Evolutionary conservation across 2,113 vertebrate genomes (phyloP).

Genomic region (Pedetes capensis): DNA sequence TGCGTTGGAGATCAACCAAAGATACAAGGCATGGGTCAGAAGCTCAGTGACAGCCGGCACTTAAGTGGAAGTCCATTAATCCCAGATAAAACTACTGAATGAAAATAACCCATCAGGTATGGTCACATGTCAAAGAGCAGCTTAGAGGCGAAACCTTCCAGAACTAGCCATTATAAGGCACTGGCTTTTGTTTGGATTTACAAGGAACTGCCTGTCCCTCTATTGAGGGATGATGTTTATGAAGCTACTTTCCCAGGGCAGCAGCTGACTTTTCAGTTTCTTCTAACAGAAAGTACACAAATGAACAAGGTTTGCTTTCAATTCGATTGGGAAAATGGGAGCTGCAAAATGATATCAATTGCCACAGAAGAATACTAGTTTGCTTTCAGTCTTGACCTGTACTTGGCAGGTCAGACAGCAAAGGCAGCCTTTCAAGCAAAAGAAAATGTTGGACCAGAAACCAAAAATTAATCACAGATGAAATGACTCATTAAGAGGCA

Average conservation of each 20-base stretch:
- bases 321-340: slow-evolving; percentile 60
- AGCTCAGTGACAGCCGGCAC: neutral
- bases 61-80: neutral
- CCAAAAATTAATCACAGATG: neutral
- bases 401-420: neutral
- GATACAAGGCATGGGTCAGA: neutral
- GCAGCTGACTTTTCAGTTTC: neutral
- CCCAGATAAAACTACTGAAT: neutral
- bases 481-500: neutral
- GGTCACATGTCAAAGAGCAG: neutral
- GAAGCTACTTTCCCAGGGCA: neutral
- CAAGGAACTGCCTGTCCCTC: slow-evolving; percentile 43
- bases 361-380: slow-evolving; percentile 51
- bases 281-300: slow-evolving; percentile 45
- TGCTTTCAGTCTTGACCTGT: slow-evolving; percentile 16
- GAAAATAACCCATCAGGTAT: neutral
- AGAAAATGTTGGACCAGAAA: slow-evolving; percentile 39
- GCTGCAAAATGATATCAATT: slow-evolving; percentile 60
- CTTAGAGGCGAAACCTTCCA: neutral
- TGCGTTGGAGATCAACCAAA: neutral
- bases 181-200: slow-evolving; percentile 74
- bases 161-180: slow-evolving; percentile 49
- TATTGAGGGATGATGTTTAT: slow-evolving; percentile 16
- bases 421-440: slow-evolving; percentile 24
- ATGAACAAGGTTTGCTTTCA: slow-evolving; percentile 62